A percentile compares a stretch with the other conserved stretches of the same genome.
phyloP scores from a whole-genome alignment of 2,888 invertebrate genomes.

The Myathropa florea region DNA sequence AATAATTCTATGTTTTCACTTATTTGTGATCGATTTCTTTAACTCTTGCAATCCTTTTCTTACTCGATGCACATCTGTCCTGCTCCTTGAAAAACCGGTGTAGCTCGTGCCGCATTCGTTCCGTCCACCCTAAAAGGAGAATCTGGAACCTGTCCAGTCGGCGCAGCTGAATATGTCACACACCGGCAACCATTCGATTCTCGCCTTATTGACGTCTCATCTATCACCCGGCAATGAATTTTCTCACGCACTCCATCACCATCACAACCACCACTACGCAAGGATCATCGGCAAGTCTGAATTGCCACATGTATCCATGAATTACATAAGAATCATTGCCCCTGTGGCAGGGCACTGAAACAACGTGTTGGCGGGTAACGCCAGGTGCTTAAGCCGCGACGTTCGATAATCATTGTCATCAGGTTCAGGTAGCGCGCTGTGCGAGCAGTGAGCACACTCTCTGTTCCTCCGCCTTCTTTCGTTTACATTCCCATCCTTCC shows the following conservation, averaged over 20 bases:
- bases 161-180: neutral
- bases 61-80: neutral
- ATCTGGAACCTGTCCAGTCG: neutral
- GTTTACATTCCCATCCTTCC: neutral
- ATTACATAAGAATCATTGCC: slow-evolving; percentile 46
- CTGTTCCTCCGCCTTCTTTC: slow-evolving; percentile 4
- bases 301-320: neutral
- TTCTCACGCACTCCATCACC: slow-evolving; percentile 29
- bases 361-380: slow-evolving; percentile 60
- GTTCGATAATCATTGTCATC: slow-evolving; percentile 61
- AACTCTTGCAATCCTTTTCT: neutral
- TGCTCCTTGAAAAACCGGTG: slow-evolving; percentile 17
- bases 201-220: slow-evolving; percentile 6
- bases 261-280: neutral
- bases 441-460: slow-evolving; percentile 6
- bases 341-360: slow-evolving; percentile 19
- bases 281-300: neutral
- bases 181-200: neutral
- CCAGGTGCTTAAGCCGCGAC: slow-evolving; percentile 53
- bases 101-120: slow-evolving; percentile 35
- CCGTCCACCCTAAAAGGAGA: neutral
- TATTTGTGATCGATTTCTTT: too few relatives aligned
- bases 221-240: slow-evolving; percentile 4
- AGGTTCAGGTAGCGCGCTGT: slow-evolving; percentile 43
- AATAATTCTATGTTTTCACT: too few relatives aligned